A percentile compares a stretch with the other conserved stretches of the same genome.
These are phyloP conservation scores for Scolopax bukidnonensis DNA, from an alignment of 2,797 vertebrate genomes.

Conservation along the genomic window DNA sequence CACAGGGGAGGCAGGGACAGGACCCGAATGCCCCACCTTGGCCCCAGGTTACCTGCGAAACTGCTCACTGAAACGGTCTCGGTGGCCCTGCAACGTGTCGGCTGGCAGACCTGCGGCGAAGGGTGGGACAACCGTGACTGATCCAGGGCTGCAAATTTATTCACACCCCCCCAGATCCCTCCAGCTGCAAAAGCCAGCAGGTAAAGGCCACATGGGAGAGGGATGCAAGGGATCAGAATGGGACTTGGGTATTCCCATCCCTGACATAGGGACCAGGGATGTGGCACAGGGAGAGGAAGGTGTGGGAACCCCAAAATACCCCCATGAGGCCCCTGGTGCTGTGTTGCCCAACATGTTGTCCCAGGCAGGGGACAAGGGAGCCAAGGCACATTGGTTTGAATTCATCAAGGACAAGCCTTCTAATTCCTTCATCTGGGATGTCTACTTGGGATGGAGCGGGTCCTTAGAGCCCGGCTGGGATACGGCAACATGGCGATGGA, in stretches of 20 bases:
- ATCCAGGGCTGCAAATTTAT: neutral
- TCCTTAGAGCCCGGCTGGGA: neutral
- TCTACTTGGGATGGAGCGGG: neutral
- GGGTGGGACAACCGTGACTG: neutral
- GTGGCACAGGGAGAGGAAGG: fast-evolving
- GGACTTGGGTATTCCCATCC: neutral
- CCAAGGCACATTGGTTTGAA: neutral
- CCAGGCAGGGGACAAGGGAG: neutral
- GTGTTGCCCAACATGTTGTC: neutral
- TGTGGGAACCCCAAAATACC: neutral
- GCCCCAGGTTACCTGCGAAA: slow-evolving; percentile 87
- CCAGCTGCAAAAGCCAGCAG: fast-evolving
- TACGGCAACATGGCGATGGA: fast-evolving
- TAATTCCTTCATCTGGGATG: neutral
- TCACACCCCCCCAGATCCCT: fast-evolving
- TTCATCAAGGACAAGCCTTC: neutral
- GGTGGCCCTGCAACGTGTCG: slow-evolving; percentile 94
- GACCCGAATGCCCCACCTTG: fast-evolving
- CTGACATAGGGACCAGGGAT: neutral
- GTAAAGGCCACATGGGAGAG: neutral
- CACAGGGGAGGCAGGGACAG: fast-evolving
- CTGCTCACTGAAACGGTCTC: slow-evolving; percentile 95
- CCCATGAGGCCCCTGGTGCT: fast-evolving
- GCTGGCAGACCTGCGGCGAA: slow-evolving; percentile 86
- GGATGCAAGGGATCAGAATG: neutral